phyloP scores from a whole-genome alignment of 2,797 vertebrate species.

The Rhabdophis nuchalis region DNA sequence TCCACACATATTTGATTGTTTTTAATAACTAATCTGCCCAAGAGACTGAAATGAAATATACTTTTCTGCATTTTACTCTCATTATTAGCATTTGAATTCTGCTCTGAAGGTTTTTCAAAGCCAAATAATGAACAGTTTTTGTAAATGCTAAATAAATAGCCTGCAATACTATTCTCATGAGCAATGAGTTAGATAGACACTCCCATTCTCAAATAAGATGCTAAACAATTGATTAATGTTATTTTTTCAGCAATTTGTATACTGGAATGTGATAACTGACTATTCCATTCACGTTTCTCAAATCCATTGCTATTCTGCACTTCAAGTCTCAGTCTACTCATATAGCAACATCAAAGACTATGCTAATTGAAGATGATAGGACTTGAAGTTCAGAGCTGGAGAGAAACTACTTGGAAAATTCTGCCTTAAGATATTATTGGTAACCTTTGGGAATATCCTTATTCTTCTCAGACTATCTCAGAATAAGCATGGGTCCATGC shows the following conservation, averaged over 20 bases:
- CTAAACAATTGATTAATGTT: not conserved
- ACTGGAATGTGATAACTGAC: not conserved
- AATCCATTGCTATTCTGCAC: not conserved
- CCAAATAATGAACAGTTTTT: not conserved
- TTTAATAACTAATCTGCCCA: not conserved
- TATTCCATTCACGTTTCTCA: not conserved
- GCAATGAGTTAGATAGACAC: not conserved
- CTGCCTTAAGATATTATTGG: not conserved
- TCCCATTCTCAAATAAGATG: not conserved
- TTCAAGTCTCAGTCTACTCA: not conserved
- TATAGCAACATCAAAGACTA: not conserved
- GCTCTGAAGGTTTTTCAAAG: not conserved
- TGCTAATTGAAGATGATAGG: not conserved
- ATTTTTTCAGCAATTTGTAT: not conserved
- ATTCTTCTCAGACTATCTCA: not conserved
- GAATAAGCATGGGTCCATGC: not conserved
- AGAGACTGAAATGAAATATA: not conserved
- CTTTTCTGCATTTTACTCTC: not conserved
- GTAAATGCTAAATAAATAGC: not conserved
- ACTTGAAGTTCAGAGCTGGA: not conserved
- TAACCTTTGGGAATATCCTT: not conserved
- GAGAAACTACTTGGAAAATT: not conserved
- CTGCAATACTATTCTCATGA: not conserved
- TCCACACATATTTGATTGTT: not conserved
- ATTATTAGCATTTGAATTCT: not conserved